A percentile compares a stretch with the other conserved stretches of the same genome.
Conservation (phyloP, 2,797 vertebrate species). For the Babyrousa celebensis region DNA sequence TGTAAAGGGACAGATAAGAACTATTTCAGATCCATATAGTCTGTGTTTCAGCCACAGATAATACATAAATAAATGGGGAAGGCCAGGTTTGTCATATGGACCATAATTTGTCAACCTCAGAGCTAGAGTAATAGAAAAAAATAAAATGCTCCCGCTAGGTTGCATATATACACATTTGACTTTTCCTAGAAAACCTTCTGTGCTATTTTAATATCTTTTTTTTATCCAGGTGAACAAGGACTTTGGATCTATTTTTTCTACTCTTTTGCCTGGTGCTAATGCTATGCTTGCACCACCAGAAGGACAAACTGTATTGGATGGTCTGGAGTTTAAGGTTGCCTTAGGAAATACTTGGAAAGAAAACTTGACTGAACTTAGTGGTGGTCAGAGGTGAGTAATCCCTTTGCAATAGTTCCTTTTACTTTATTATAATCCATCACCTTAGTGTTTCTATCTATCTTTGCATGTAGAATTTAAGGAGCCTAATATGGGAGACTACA, state of each 20-base stretch:
- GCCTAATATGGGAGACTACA: neutral
- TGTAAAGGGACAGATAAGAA: neutral
- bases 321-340: constrained; percentile 97
- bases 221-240: constrained; percentile 96
- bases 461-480: constrained; percentile 57
- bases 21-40: neutral
- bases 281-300: constrained; percentile 95
- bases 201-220: constrained; percentile 30
- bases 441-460: constrained; percentile 9
- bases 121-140: neutral
- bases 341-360: constrained; percentile 98
- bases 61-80: neutral
- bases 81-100: neutral
- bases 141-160: neutral
- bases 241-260: constrained; percentile 98
- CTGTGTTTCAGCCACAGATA: neutral
- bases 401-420: neutral
- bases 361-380: constrained; percentile 98
- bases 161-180: neutral
- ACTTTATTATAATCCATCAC: constrained; percentile 4
- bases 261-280: constrained; percentile 96
- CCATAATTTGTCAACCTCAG: neutral
- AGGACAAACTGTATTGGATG: constrained; percentile 92
- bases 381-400: constrained; percentile 96
- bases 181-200: neutral